Evolutionary conservation across 2,797 vertebrate genomes (phyloP), one percentile per base, ranked within the genome.

Genomic region (Tenualosa thibaudeaui): DNA sequence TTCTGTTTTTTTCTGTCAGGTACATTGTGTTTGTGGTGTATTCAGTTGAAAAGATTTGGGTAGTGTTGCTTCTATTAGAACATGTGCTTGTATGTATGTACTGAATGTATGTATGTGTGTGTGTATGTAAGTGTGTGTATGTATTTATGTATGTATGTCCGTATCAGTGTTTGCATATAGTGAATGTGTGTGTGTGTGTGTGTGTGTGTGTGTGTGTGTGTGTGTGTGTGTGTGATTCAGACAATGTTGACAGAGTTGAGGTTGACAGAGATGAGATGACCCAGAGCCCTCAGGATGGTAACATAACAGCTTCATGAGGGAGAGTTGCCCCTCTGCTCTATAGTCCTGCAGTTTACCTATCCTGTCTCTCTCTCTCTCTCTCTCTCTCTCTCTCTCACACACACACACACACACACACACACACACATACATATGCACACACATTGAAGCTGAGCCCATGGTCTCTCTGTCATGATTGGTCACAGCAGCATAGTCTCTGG

Each of bases 401-500:
- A n/a, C 71, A 49, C 37, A 37, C 56, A 85, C 83, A 86, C 71
- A 75, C 56, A 85, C 81, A 81, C 84, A 15, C 82, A 65, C 50
- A 85, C 49, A 81, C 85, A 87, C n/a, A 37, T 37, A 71, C 26
- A 71, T 26, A 12, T 10, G 15, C 65, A 71, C 65, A 40, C 65
- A 71, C 65, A 71, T 24, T 46, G 19, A 51, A 5, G 1, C 68
- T 56, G 43, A 43, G 12, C 22, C 65, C 26, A 43, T 81, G 43
- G 37, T 85, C 51, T 84, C 84, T 78, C 65, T 75, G 85, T 81
- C 81, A 89, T 43, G 85, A 89, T 56, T n/a, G 50, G 22, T 51
- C 50, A 84, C 46, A 15, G 43, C 86, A 85, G 82, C 68, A 50
- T 85, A 86, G 56, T 40, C 19, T 62, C 58, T 24, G 24, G 43